Evolutionary conservation across 2,888 invertebrate species (phyloP).

Genomic region (Sinohyriopsis cumingii): DNA sequence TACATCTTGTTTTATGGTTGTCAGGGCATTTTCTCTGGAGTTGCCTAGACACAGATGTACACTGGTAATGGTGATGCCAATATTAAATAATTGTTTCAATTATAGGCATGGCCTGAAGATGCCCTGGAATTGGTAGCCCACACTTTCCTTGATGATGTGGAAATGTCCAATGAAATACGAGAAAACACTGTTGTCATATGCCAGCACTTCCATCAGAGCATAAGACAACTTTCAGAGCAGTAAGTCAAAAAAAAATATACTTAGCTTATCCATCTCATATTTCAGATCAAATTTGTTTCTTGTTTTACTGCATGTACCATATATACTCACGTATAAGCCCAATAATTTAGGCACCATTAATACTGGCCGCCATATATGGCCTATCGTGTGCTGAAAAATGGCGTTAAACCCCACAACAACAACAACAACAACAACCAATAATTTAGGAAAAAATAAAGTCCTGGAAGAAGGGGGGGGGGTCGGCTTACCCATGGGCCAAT

Average conservation of each 20-base stretch:
- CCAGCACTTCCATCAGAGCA: slow-evolving; percentile 70
- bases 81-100: slow-evolving; percentile 8
- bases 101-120: slow-evolving; percentile 74
- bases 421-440: too few relatives aligned
- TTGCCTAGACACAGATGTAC: not conserved
- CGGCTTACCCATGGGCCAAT: too few relatives aligned
- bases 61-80: not conserved
- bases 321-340: too few relatives aligned
- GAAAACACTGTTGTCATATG: slow-evolving; percentile 69
- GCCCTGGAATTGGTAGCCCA: slow-evolving; percentile 70
- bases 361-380: too few relatives aligned
- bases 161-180: slow-evolving; percentile 67
- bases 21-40: not conserved
- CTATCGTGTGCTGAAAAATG: too few relatives aligned
- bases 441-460: too few relatives aligned
- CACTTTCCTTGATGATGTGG: slow-evolving; percentile 71
- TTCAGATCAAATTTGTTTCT: too few relatives aligned
- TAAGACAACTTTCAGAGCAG: slow-evolving; percentile 66
- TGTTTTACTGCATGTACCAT: too few relatives aligned
- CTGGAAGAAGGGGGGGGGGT: too few relatives aligned
- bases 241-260: slow-evolving; percentile 28
- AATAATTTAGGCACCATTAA: too few relatives aligned
- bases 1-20: too few relatives aligned
- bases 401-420: too few relatives aligned
- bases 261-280: not conserved